These are phyloP conservation scores for Ischnura elegans DNA, from an alignment of 2,888 invertebrate genomes.

Conservation along the genomic window DNA sequence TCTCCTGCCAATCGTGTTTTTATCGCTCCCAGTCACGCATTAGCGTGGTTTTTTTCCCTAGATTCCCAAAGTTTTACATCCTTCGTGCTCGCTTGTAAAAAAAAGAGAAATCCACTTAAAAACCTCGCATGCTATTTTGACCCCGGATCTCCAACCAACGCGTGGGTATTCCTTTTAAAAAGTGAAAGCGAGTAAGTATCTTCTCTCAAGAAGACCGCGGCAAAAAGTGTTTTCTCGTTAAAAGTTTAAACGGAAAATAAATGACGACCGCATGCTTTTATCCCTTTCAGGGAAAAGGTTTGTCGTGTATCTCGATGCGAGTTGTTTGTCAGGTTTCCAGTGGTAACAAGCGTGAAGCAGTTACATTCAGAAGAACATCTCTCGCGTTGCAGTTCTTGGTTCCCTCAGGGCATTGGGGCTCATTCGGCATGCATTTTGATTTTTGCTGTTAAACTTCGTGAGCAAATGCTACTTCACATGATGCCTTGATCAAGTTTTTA, in stretches of 20 bases:
- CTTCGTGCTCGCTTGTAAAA: background rate
- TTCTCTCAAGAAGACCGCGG: background rate
- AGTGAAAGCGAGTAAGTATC: background rate
- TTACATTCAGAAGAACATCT: background rate
- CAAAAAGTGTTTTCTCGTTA: background rate
- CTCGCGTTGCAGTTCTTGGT: background rate
- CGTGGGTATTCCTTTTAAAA: background rate
- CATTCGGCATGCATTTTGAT: background rate
- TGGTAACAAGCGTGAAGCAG: background rate
- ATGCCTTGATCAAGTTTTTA: too few relatives aligned
- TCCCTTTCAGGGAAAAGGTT: background rate
- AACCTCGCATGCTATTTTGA: background rate
- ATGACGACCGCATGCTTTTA: background rate
- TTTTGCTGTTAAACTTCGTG: background rate
- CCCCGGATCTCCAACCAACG: background rate
- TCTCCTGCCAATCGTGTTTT: background rate
- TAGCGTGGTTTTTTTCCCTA: too few relatives aligned
- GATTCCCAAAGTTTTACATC: background rate
- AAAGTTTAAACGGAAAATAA: background rate
- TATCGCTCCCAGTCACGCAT: background rate
- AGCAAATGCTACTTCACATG: too few relatives aligned
- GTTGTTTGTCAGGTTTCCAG: background rate
- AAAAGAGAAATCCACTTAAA: background rate
- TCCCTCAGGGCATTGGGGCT: background rate
- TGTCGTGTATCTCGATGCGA: background rate